A percentile compares a stretch with the other conserved stretches of the same genome.
phyloP scores from a whole-genome alignment of 2,113 vertebrate genomes.

The Brachirus orientalis region DNA sequence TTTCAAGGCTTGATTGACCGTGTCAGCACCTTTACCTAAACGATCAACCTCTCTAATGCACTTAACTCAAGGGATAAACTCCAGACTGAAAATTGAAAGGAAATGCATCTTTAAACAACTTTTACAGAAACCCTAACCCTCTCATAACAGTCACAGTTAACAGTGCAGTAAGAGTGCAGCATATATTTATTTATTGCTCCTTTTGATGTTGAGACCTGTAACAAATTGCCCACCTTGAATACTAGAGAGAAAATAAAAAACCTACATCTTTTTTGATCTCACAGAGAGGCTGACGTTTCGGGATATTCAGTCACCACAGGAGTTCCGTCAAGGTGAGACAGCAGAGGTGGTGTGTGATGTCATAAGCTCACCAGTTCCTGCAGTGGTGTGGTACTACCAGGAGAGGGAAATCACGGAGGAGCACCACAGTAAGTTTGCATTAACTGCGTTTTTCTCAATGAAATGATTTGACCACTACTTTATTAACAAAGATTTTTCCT shows the following conservation, averaged over 20 bases:
- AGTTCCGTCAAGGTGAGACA: slow-evolving; percentile 92
- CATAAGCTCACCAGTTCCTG: slow-evolving; percentile 92
- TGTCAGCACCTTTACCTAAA: too few species aligned
- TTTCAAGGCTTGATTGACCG: too few species aligned
- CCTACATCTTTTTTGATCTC: slow-evolving; percentile 51
- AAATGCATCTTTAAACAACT: slow-evolving; percentile 5
- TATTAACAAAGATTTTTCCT: too few species aligned
- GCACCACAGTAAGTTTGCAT: slow-evolving; percentile 89
- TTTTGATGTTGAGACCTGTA: slow-evolving; percentile 44
- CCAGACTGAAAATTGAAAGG: slow-evolving; percentile 7
- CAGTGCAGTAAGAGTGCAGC: too few species aligned
- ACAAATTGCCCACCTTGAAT: slow-evolving; percentile 25
- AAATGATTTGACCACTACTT: too few species aligned
- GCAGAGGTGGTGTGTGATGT: slow-evolving; percentile 94
- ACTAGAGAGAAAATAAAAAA: not conserved
- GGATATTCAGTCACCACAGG: slow-evolving; percentile 91
- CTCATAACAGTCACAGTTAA: not conserved
- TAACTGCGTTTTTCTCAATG: not conserved
- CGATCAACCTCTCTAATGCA: too few species aligned
- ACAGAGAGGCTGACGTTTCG: slow-evolving; percentile 95
- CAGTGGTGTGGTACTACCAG: slow-evolving; percentile 95
- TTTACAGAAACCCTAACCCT: too few species aligned
- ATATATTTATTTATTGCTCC: too few species aligned
- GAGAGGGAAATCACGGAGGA: slow-evolving; percentile 89
- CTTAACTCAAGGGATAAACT: not conserved